Percentiles rank a stretch among this genome's conserved stretches.
Conservation (phyloP, 2,888 invertebrate genomes). For the Cheiracanthium punctorium region DNA sequence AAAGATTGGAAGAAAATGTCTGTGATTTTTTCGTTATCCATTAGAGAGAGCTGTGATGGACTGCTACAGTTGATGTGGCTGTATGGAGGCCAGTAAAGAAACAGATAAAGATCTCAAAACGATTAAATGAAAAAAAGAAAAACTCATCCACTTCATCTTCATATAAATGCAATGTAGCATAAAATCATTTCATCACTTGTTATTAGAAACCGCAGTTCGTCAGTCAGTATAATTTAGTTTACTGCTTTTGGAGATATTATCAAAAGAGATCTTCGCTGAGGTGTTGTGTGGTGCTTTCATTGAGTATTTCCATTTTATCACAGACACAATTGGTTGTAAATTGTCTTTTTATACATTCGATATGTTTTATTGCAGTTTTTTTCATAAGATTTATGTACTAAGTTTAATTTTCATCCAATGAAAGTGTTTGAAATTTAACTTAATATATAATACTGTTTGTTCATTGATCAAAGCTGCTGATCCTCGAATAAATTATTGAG, state of each 20-base stretch:
- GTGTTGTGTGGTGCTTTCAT: constrained; percentile 61
- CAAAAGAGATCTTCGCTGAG: constrained; percentile 36
- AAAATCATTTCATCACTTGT: constrained; percentile 49
- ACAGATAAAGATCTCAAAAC: background rate
- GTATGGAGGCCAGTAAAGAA: constrained; percentile 42
- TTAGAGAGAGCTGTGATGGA: constrained; percentile 63
- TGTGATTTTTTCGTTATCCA: constrained; percentile 69
- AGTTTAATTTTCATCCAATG: background rate
- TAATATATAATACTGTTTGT: background rate
- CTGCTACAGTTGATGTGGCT: constrained; percentile 23
- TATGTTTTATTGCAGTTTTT: background rate
- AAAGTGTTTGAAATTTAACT: background rate
- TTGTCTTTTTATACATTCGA: constrained; percentile 21
- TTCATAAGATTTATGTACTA: background rate
- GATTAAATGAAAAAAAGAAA: constrained; percentile 20
- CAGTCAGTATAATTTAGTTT: constrained; percentile 33
- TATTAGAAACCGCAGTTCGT: constrained; percentile 38
- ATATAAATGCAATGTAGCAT: constrained; percentile 47
- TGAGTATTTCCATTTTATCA: constrained; percentile 39
- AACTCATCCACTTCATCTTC: constrained; percentile 43
- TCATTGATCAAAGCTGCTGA: background rate
- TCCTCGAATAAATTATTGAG: constrained; percentile 19
- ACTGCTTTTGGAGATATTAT: constrained; percentile 19
- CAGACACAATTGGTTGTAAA: background rate
- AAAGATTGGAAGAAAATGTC: constrained; percentile 60